Conservation (phyloP, 2,888 invertebrate species). For the Dryobota labecula region DNA sequence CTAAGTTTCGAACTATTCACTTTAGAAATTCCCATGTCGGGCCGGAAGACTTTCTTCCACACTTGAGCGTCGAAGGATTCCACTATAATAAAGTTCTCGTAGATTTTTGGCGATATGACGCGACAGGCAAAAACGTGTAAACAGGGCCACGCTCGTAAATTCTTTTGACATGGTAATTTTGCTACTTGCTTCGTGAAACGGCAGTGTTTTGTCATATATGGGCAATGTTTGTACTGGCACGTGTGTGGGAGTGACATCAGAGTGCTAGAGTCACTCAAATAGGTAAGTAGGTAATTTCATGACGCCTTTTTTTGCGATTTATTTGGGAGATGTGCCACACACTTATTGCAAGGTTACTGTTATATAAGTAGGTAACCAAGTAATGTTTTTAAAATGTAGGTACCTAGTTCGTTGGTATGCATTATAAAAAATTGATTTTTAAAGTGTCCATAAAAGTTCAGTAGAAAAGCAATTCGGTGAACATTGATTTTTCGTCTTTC, state of each 20-base stretch:
- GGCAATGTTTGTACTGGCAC: slow-evolving; percentile 15
- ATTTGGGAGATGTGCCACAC: background rate
- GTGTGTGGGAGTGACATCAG: background rate
- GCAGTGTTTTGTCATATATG: slow-evolving; percentile 46
- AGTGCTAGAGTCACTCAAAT: slow-evolving; percentile 8
- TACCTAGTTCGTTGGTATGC: no score
- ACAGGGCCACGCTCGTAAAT: slow-evolving; percentile 77
- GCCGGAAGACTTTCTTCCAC: slow-evolving; percentile 61
- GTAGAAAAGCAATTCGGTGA: background rate
- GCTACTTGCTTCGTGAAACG: slow-evolving; percentile 72
- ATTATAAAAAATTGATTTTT: no score
- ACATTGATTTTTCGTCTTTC: background rate
- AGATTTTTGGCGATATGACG: slow-evolving; percentile 76
- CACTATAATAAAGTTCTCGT: slow-evolving; percentile 74
- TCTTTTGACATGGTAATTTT: slow-evolving; percentile 85
- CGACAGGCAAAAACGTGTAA: slow-evolving; percentile 78
- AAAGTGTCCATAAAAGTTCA: no score
- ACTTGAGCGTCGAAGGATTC: slow-evolving; percentile 68
- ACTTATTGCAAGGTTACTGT: background rate
- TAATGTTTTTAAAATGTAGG: background rate
- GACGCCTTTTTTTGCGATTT: background rate
- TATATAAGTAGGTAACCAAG: background rate
- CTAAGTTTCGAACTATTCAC: slow-evolving; percentile 55
- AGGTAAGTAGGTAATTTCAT: background rate
- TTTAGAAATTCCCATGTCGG: slow-evolving; percentile 57